A percentile compares a stretch with the other conserved stretches of the same genome.
These are phyloP conservation scores for Eupsilia transversa DNA, from an alignment of 2,888 invertebrate genomes.

Conservation along the genomic window DNA sequence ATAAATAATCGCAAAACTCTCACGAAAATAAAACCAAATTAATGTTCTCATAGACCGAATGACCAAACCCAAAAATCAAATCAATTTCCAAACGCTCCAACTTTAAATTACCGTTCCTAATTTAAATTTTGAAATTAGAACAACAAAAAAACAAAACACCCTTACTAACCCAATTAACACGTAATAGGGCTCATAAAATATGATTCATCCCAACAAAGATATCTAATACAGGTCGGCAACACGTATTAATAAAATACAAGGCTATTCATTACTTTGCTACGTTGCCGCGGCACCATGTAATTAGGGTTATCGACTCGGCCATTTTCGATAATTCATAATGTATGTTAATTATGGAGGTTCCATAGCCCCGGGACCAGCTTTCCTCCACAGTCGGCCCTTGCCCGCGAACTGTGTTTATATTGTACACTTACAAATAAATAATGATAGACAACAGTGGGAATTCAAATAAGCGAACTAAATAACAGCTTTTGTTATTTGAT, in stretches of 20 bases:
- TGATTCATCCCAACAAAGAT: slow-evolving; percentile 84
- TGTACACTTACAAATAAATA: slow-evolving; percentile 75
- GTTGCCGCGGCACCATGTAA: slow-evolving; percentile 82
- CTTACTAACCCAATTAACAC: slow-evolving; percentile 81
- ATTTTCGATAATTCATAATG: slow-evolving; percentile 90
- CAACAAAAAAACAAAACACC: slow-evolving; percentile 46
- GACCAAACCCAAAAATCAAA: slow-evolving; percentile 27
- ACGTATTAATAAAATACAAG: slow-evolving; percentile 85
- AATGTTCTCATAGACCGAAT: slow-evolving; percentile 15
- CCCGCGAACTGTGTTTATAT: slow-evolving; percentile 73
- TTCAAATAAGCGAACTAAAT: slow-evolving; percentile 71
- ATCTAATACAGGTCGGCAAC: slow-evolving; percentile 83
- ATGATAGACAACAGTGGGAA: slow-evolving; percentile 73
- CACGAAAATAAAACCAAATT: slow-evolving; percentile 31
- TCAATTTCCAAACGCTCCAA: slow-evolving; percentile 45
- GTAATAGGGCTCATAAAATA: slow-evolving; percentile 81
- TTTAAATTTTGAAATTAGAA: slow-evolving; percentile 60
- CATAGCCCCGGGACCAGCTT: slow-evolving; percentile 81
- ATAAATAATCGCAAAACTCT: slow-evolving; percentile 9
- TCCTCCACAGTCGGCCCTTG: slow-evolving; percentile 63
- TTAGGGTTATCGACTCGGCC: slow-evolving; percentile 86
- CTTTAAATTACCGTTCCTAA: slow-evolving; percentile 54
- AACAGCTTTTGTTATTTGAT: slow-evolving; percentile 69
- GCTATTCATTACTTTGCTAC: slow-evolving; percentile 84
- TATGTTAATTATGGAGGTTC: slow-evolving; percentile 88